Evolutionary conservation across 2,113 vertebrate species (phyloP).

Genomic region (Vimba vimba): DNA sequence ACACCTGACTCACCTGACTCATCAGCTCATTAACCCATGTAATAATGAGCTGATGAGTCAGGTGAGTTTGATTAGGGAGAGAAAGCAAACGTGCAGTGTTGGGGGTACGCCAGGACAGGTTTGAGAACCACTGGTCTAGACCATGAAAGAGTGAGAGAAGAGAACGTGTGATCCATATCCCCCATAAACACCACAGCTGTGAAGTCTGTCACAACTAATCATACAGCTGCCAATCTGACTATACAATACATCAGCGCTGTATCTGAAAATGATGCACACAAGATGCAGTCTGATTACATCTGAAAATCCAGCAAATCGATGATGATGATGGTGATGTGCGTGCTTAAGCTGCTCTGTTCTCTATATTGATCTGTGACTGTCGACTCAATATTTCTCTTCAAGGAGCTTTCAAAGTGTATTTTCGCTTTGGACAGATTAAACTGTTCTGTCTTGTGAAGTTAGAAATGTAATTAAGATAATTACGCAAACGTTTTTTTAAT

Average conservation of each 20-base stretch:
- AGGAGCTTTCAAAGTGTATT: neutral
- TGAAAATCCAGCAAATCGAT: conserved; percentile 1
- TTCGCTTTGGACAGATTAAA: neutral
- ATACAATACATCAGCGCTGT: neutral
- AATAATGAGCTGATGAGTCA: too few relatives aligned
- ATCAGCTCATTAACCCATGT: too few relatives aligned
- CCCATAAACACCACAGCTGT: neutral
- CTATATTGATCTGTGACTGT: neutral
- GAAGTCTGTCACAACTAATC: conserved; percentile 2
- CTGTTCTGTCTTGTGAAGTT: neutral
- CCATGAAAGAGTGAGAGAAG: neutral
- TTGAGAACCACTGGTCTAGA: too few relatives aligned
- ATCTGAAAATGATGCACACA: neutral
- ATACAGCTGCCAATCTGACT: neutral
- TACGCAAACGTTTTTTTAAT: too few relatives aligned
- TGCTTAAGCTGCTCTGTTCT: neutral
- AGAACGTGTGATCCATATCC: neutral
- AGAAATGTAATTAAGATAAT: neutral
- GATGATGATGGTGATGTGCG: neutral
- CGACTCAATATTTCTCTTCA: neutral
- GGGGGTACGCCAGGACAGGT: too few relatives aligned
- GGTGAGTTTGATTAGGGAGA: too few relatives aligned
- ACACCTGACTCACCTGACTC: too few relatives aligned
- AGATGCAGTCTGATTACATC: neutral
- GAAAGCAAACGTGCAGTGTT: too few relatives aligned